Percentiles rank a stretch among this genome's conserved stretches.
Evolutionary conservation across 1,140 invertebrate species (phyloP).

Genomic region (Stratiolaelaps scimitus): DNA sequence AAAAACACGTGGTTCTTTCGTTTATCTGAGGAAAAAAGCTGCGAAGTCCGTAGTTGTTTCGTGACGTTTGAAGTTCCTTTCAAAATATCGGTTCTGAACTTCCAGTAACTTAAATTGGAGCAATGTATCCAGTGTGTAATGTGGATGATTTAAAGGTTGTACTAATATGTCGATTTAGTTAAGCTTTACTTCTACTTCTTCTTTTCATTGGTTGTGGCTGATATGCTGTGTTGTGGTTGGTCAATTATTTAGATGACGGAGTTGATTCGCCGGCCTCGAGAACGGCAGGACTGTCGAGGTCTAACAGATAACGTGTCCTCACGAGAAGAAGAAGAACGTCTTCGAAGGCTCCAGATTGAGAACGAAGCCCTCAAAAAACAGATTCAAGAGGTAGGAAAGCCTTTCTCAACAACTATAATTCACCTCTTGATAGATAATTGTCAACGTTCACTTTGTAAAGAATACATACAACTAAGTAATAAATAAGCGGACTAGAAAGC

Average conservation of each 20-base stretch:
- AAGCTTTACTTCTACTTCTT: too few species aligned
- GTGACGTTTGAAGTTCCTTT: too few species aligned
- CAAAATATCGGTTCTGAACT: too few species aligned
- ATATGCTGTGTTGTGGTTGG: not conserved
- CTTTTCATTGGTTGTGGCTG: not conserved
- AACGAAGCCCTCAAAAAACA: constrained; percentile 91
- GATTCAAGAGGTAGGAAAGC: constrained; percentile 63
- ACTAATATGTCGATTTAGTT: too few species aligned
- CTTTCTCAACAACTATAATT: constrained; percentile 26
- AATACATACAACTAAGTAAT: constrained; percentile 26
- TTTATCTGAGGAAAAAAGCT: too few species aligned
- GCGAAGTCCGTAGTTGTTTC: too few species aligned
- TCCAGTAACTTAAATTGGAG: too few species aligned
- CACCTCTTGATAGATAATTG: constrained; percentile 18
- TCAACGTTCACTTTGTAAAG: constrained; percentile 22
- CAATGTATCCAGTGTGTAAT: too few species aligned
- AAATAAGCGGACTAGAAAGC: not conserved
- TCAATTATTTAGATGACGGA: constrained; percentile 37
- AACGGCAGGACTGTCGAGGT: constrained; percentile 40
- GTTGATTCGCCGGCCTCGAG: constrained; percentile 39
- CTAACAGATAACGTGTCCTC: constrained; percentile 37
- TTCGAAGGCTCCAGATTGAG: constrained; percentile 80
- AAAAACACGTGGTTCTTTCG: too few species aligned
- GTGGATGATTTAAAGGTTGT: too few species aligned
- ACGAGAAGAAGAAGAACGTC: constrained; percentile 84